phyloP scores from a whole-genome alignment of 2,888 invertebrate genomes.

The Branchipolynoe longqiensis region DNA sequence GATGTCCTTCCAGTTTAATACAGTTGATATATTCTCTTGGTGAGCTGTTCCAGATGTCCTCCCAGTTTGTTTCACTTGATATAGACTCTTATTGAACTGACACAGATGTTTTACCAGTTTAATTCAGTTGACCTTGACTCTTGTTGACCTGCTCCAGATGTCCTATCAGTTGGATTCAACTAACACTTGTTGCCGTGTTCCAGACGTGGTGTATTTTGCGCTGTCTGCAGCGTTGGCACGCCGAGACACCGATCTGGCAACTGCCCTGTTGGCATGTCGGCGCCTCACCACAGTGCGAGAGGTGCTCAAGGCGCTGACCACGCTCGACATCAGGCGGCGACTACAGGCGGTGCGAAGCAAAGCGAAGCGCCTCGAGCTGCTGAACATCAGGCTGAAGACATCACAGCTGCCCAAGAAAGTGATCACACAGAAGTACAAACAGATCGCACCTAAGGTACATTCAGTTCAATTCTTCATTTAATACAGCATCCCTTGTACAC shows the following conservation, averaged over 20 bases:
- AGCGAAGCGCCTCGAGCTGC: constrained; percentile 73
- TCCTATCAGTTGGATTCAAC: no score
- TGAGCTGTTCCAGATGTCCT: no score
- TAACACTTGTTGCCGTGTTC: no score
- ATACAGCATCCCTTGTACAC: no score
- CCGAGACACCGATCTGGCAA: not conserved
- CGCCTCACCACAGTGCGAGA: not conserved
- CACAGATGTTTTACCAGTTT: no score
- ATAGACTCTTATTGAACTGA: no score
- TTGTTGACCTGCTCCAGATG: no score
- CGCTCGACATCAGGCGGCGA: constrained; percentile 76
- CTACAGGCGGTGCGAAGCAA: constrained; percentile 76
- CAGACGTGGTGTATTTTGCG: not conserved
- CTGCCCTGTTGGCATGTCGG: not conserved
- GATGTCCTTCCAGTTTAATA: no score
- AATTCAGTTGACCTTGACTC: no score
- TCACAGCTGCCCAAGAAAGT: not conserved
- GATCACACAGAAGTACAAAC: not conserved
- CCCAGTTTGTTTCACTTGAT: no score
- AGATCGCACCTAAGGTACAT: constrained; percentile 6
- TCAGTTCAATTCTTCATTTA: no score
- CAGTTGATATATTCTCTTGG: no score
- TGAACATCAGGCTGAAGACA: not conserved
- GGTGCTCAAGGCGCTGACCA: constrained; percentile 43
- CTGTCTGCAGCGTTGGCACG: not conserved